A percentile compares a stretch with the other conserved stretches of the same genome.
phyloP scores from a whole-genome alignment of 1,140 invertebrate species.

The Hylaeus volcanicus region DNA sequence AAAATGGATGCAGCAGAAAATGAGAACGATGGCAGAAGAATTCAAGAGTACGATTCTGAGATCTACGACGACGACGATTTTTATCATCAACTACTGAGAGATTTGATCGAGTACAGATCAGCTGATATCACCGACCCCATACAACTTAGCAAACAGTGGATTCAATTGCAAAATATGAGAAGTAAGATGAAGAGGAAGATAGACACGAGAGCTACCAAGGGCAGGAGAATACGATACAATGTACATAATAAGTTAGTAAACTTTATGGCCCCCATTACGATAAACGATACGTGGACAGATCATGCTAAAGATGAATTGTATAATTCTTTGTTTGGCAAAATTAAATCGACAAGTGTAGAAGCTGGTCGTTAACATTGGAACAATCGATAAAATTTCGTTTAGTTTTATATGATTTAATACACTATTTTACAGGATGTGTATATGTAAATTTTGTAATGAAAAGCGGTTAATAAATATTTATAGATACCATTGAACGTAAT shows the following conservation, averaged over 20 bases:
- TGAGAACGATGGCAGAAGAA: constrained; percentile 75
- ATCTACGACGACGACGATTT: constrained; percentile 99
- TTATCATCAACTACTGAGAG: constrained; percentile 95
- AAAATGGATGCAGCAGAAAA: constrained; percentile 72
- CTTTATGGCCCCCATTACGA: constrained; percentile 93
- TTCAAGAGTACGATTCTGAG: constrained; percentile 88
- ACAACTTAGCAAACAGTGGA: constrained; percentile 90
- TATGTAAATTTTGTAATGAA: constrained; percentile 12
- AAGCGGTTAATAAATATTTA: background rate
- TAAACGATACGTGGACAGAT: constrained; percentile 85
- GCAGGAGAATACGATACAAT: constrained; percentile 93
- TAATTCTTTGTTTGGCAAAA: constrained; percentile 91
- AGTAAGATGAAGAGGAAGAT: constrained; percentile 95
- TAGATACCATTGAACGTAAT: background rate
- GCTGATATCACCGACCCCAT: constrained; percentile 90
- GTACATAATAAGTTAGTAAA: constrained; percentile 95
- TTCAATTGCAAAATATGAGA: constrained; percentile 93
- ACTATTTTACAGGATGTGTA: constrained; percentile 7
- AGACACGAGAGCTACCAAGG: constrained; percentile 95
- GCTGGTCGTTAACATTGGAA: constrained; percentile 19
- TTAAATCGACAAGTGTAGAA: constrained; percentile 52
- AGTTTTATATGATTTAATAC: constrained; percentile 23
- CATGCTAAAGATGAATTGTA: constrained; percentile 90
- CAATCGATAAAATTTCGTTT: background rate
- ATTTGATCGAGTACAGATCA: constrained; percentile 95